Conservation (phyloP, 2,888 invertebrate species). For the Pyrrhosoma nymphula region DNA sequence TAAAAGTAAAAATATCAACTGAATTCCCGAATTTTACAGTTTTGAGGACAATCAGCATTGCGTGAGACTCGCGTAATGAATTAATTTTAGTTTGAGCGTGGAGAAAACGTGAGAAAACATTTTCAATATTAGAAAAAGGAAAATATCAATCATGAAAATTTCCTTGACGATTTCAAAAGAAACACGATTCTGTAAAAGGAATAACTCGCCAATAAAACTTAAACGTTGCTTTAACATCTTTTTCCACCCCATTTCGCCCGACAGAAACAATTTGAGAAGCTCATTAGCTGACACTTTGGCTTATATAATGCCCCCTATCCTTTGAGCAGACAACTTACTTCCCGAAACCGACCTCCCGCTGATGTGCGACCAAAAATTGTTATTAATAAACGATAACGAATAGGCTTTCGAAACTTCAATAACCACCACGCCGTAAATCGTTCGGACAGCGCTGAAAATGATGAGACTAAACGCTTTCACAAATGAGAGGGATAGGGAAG, state of each 20-base stretch:
- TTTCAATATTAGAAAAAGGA: too few species aligned
- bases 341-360: background rate
- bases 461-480: background rate
- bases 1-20: too few species aligned
- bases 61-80: too few species aligned
- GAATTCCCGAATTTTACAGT: too few species aligned
- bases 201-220: too few species aligned
- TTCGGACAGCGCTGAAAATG: background rate
- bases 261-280: background rate
- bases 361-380: background rate
- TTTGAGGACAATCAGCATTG: too few species aligned
- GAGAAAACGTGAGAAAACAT: too few species aligned
- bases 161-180: too few species aligned
- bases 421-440: conserved; percentile 14
- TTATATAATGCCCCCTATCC: background rate
- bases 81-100: too few species aligned
- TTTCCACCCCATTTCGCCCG: background rate
- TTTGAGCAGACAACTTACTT: background rate
- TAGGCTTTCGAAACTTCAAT: background rate
- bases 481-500: background rate
- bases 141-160: too few species aligned
- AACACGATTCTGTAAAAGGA: too few species aligned
- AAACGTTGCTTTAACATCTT: too few species aligned
- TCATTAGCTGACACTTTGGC: background rate
- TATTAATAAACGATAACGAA: conserved; percentile 19